Base-by-base conservation (phyloP, 1,140 invertebrate species). In the Gryllus bimaculatus region DNA sequence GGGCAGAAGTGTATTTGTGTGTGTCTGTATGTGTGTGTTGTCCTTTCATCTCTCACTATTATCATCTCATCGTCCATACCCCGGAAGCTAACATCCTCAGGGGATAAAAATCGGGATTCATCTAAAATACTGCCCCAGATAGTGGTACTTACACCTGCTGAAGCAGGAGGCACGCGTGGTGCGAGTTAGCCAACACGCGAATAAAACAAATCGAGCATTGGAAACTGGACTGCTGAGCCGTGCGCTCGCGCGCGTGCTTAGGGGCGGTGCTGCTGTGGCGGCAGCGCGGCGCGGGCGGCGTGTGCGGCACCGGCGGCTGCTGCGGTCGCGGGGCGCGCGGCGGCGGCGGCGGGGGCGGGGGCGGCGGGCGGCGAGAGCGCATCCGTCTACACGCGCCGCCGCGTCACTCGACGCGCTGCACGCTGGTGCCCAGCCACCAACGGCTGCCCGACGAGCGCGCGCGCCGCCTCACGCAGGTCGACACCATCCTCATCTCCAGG, bases 401-500 rank as follows among this genome's bases (percentile, higher is more conserved):
- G 20, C 49, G 74, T 8, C 78, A 80, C 13, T 78, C 80, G 12
- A 78, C 78, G 6, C 77, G 78, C 8, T 79, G 77, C 39, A 75
- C 78, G 13, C 78, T 80, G 6, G 78, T 80, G 8, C 80, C 80
- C 15, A 80, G 80, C 54, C 80, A 80, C 74, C 77, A 48, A 6
- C 78, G 77, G 8, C 77, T 78, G 20, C 76, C 80, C 12, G 80
- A 79, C 21, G 80, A 80, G 10, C 78, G 80, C n/a, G 49, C 76
- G 15, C 74, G 80, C 18, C 77, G 80, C 6, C 80, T 80, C n/a
- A 78, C 80, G 8, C 80, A 77, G 49, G 80, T 80, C 15, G 80
- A 80, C 80, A 80, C 80, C 73, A 80, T 80, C 47, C 74, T 80
- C 48, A 80, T 80, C 48, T 76, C 80, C 13, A 80, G 80, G 74